Percentiles rank a stretch among this genome's conserved stretches.
phyloP scores from a whole-genome alignment of 2,113 vertebrate species.

The Onychorhynchus coronatus region DNA sequence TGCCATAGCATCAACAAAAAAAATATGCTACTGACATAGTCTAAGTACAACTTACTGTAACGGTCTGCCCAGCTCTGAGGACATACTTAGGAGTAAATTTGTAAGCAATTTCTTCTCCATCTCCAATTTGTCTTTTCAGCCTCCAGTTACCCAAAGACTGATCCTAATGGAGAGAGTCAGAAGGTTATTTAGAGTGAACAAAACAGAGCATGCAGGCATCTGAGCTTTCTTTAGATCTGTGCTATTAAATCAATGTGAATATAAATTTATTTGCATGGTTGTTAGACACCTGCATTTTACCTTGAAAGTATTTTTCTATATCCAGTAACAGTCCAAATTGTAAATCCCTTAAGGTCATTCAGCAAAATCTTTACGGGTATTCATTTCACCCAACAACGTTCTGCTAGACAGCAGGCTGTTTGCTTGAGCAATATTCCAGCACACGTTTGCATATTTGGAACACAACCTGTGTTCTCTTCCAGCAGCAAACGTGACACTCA shows the following conservation, averaged over 20 bases:
- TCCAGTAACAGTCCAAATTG: not conserved
- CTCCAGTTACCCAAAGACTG: conserved; percentile 94
- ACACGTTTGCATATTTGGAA: not conserved
- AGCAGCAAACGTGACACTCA: not conserved
- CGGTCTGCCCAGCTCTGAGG: conserved; percentile 90
- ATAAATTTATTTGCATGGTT: not conserved
- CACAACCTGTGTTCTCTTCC: not conserved
- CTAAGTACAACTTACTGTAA: conserved; percentile 83
- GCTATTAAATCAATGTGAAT: not conserved
- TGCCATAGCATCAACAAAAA: not conserved
- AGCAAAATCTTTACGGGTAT: not conserved
- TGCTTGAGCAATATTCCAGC: not conserved
- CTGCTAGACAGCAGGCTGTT: not conserved
- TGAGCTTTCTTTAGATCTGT: not conserved
- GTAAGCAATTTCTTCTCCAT: conserved; percentile 85
- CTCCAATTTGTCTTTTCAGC: conserved; percentile 85
- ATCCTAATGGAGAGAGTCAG: conserved; percentile 75
- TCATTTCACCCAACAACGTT: not conserved
- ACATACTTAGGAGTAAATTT: conserved; percentile 96
- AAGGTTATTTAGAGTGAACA: not conserved
- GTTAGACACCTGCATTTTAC: not conserved
- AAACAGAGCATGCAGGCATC: not conserved
- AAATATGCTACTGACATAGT: not conserved
- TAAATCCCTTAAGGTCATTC: not conserved
- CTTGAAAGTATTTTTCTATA: not conserved